Conservation (phyloP, 2,797 vertebrate species). For the Aldrovandia affinis region DNA sequence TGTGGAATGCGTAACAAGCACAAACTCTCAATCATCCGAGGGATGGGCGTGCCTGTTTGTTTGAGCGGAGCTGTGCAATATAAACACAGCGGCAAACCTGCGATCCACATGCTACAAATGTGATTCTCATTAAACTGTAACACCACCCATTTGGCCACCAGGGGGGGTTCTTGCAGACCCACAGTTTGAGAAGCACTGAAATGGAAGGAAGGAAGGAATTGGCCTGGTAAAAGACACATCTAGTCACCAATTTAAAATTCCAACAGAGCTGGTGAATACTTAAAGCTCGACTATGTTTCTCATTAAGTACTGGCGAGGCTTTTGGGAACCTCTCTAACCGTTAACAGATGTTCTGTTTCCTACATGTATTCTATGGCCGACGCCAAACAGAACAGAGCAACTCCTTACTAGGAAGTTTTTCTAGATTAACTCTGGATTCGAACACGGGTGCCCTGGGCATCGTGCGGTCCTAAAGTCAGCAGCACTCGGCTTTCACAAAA, state of each 20-base stretch:
- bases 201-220: background rate
- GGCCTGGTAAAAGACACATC: background rate
- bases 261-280: background rate
- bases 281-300: background rate
- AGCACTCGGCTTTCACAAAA: background rate
- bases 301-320: background rate
- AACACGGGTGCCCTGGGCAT: too few species aligned
- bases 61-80: background rate
- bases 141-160: background rate
- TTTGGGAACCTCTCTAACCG: background rate
- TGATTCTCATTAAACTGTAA: background rate
- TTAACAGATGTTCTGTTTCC: background rate
- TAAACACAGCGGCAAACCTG: background rate
- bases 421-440: background rate
- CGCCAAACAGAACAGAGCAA: background rate
- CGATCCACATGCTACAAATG: background rate
- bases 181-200: constrained; percentile 7
- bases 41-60: background rate
- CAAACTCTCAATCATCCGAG: background rate
- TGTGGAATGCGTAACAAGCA: background rate
- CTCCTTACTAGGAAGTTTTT: background rate
- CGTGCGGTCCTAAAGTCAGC: background rate
- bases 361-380: background rate
- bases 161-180: background rate
- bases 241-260: background rate